phyloP scores from a whole-genome alignment of 2,797 vertebrate species.

The Pipistrellus nathusii region DNA sequence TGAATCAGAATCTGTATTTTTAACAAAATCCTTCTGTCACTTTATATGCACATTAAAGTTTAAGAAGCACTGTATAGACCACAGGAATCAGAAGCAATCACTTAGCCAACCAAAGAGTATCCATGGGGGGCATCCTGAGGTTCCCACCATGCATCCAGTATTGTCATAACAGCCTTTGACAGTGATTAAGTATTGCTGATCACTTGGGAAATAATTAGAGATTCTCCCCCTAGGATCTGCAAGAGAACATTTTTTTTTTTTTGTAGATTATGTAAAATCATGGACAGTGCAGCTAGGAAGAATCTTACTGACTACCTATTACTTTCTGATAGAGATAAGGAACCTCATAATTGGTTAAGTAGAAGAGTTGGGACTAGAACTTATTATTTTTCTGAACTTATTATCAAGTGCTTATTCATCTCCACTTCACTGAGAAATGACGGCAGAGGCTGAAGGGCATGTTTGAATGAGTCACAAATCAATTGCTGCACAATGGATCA shows the following conservation, averaged over 20 bases:
- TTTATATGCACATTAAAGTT: not conserved
- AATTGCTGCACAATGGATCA: not conserved
- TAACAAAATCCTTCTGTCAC: not conserved
- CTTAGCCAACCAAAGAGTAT: conserved; percentile 12
- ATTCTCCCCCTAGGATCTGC: conserved; percentile 16
- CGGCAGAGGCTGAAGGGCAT: not conserved
- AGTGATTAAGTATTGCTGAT: not conserved
- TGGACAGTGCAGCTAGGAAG: not conserved
- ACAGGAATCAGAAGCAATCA: conserved; percentile 33
- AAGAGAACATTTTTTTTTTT: conserved; percentile 10
- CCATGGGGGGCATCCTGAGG: not conserved
- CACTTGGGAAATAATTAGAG: conserved; percentile 54
- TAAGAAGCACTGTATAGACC: not conserved
- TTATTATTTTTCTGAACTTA: conserved; percentile 8
- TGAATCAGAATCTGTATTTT: conserved; percentile 46
- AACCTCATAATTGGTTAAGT: not conserved
- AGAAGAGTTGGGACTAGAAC: not conserved
- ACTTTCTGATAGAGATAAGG: conserved; percentile 18
- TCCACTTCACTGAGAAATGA: conserved; percentile 42
- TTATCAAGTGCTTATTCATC: not conserved
- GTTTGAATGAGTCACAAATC: conserved; percentile 6
- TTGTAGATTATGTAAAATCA: conserved; percentile 54
- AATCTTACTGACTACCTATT: not conserved
- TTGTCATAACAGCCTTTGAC: not conserved
- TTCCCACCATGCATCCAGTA: not conserved